Percentiles rank a stretch among this genome's conserved stretches.
Evolutionary conservation across 2,113 vertebrate genomes (phyloP).

Genomic region (Lophura nycthemera): DNA sequence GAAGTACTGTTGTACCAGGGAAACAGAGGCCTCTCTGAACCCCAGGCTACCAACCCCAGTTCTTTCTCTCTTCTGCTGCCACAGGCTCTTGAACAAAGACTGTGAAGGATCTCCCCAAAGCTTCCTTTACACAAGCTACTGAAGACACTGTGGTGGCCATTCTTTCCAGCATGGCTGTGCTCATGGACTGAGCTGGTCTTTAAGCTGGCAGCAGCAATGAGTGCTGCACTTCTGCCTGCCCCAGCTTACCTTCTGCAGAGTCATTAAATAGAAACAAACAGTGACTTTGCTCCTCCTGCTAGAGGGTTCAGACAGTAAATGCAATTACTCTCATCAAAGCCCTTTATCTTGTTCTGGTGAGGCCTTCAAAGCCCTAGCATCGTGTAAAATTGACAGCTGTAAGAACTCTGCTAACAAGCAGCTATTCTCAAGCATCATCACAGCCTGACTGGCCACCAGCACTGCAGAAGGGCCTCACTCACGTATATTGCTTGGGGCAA

Average conservation of each 20-base stretch:
- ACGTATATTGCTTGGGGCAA: accelerated
- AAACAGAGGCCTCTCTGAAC: background rate
- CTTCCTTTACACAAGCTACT: background rate
- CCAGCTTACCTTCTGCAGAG: background rate
- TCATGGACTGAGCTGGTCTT: background rate
- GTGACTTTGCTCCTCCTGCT: background rate
- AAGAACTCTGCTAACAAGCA: background rate
- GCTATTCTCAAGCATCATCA: background rate
- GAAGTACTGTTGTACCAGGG: background rate
- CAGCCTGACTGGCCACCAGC: background rate
- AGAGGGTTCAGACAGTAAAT: background rate
- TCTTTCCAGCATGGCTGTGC: background rate
- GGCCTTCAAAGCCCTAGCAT: background rate
- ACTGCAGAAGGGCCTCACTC: background rate
- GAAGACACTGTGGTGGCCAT: background rate
- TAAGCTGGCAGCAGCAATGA: background rate
- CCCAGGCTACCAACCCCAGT: background rate
- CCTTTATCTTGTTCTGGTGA: background rate
- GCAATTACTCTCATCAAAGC: background rate
- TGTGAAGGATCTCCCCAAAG: background rate
- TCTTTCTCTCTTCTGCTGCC: background rate
- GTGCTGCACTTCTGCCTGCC: accelerated
- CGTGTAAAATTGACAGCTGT: background rate
- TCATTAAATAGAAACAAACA: background rate
- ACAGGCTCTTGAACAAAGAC: background rate